Evolutionary conservation across 2,888 invertebrate genomes (phyloP).

Genomic region (Chloromyia formosa): DNA sequence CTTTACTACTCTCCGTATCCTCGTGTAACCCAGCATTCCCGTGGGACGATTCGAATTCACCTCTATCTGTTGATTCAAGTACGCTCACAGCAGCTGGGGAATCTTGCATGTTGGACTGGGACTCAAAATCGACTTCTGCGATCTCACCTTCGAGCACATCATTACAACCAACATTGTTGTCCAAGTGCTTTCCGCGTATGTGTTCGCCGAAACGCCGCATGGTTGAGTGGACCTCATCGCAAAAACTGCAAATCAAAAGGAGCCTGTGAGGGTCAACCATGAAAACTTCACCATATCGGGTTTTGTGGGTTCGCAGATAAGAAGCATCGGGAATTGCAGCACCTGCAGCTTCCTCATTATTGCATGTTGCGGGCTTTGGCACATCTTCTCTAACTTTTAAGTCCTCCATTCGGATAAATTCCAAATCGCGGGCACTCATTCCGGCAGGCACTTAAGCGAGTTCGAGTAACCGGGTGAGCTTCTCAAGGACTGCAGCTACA

Average conservation of each 20-base stretch:
- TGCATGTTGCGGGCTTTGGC: too few species aligned
- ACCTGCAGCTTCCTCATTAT: too few species aligned
- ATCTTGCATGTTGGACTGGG: neutral
- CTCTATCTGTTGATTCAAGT: neutral
- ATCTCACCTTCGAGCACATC: neutral
- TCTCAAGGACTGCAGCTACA: too few species aligned
- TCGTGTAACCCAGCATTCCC: neutral
- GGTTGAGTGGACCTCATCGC: slow-evolving; percentile 3
- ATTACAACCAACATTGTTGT: neutral
- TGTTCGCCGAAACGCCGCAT: slow-evolving; percentile 11
- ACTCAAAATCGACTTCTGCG: neutral
- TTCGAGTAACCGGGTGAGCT: too few species aligned
- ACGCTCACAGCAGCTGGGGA: neutral
- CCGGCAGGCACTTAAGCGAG: too few species aligned
- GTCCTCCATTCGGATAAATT: slow-evolving; percentile 15
- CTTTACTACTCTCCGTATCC: neutral
- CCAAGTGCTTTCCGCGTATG: neutral
- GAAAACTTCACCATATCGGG: slow-evolving; percentile 14
- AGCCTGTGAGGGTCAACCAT: neutral
- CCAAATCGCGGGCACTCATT: neutral
- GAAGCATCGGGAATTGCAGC: neutral
- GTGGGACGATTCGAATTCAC: neutral
- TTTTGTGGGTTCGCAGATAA: neutral
- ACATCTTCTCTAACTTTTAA: too few species aligned
- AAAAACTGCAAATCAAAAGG: slow-evolving; percentile 20